These are phyloP conservation scores for Dicaeum eximium DNA, from an alignment of 2,113 vertebrate genomes.

Conservation along the genomic window DNA sequence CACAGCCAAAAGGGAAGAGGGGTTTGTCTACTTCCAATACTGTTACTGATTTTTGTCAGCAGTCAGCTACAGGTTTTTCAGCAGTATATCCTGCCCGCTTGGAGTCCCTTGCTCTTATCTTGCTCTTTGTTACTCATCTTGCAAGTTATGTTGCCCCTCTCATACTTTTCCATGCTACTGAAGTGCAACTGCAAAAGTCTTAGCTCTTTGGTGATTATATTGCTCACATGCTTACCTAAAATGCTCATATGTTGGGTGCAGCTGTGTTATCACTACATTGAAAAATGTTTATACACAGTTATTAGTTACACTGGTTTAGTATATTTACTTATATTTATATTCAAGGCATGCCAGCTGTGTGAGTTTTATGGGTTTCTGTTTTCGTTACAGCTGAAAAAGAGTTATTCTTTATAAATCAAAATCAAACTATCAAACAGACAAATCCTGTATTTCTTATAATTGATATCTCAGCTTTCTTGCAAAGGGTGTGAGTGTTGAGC, in stretches of 20 bases:
- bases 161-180: background rate
- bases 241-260: background rate
- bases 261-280: background rate
- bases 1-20: background rate
- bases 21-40: background rate
- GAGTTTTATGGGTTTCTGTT: background rate
- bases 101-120: background rate
- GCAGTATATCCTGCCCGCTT: background rate
- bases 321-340: background rate
- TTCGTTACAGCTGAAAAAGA: background rate
- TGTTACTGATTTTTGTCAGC: background rate
- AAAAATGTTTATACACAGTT: background rate
- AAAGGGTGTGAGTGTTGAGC: background rate
- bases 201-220: background rate
- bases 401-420: background rate
- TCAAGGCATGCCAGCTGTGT: background rate
- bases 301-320: background rate
- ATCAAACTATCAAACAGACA: background rate
- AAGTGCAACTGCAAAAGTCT: background rate
- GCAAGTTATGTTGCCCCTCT: background rate
- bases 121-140: background rate
- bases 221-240: background rate
- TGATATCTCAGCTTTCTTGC: background rate
- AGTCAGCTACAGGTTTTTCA: background rate
- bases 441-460: background rate